Evolutionary conservation across 2,888 invertebrate genomes (phyloP).

Genomic region (Phyllotreta striolata): DNA sequence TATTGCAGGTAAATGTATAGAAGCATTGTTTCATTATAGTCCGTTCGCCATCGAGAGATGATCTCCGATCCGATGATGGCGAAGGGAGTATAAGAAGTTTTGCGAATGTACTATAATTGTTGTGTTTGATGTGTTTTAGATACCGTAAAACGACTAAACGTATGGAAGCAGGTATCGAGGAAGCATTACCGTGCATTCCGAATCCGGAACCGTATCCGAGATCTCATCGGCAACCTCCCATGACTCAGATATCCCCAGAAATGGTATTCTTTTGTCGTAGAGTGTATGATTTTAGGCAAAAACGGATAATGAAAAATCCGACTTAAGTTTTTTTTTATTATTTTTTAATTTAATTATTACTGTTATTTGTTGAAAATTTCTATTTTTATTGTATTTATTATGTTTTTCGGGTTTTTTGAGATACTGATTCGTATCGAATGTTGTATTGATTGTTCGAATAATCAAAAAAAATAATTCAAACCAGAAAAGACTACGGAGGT

Average conservation of each 20-base stretch:
- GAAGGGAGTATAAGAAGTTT: background rate
- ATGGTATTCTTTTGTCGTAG: constrained; percentile 94
- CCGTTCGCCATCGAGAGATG: background rate
- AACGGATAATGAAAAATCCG: constrained; percentile 68
- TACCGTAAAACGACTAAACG: constrained; percentile 85
- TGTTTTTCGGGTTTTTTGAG: constrained; percentile 32
- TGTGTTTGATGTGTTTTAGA: constrained; percentile 67
- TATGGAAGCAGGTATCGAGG: constrained; percentile 77
- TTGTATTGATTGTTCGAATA: constrained; percentile 39
- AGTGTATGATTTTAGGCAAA: constrained; percentile 94
- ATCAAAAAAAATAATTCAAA: constrained; percentile 34
- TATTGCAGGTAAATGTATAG: constrained; percentile 92
- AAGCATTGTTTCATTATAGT: constrained; percentile 9
- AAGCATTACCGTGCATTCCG: constrained; percentile 78
- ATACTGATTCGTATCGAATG: constrained; percentile 26
- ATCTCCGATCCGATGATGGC: constrained; percentile 29
- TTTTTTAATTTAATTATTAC: constrained; percentile 35
- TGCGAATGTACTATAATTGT: no score
- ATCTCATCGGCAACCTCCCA: constrained; percentile 68
- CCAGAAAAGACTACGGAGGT: constrained; percentile 31
- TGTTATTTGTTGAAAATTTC: constrained; percentile 35
- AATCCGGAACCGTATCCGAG: constrained; percentile 69
- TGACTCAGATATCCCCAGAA: constrained; percentile 75
- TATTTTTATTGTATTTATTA: constrained; percentile 33
- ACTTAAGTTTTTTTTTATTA: constrained; percentile 52